Percentiles rank a stretch among this genome's conserved stretches.
phyloP scores from a whole-genome alignment of 2,113 vertebrate genomes.

The Bubalus kerabau region DNA sequence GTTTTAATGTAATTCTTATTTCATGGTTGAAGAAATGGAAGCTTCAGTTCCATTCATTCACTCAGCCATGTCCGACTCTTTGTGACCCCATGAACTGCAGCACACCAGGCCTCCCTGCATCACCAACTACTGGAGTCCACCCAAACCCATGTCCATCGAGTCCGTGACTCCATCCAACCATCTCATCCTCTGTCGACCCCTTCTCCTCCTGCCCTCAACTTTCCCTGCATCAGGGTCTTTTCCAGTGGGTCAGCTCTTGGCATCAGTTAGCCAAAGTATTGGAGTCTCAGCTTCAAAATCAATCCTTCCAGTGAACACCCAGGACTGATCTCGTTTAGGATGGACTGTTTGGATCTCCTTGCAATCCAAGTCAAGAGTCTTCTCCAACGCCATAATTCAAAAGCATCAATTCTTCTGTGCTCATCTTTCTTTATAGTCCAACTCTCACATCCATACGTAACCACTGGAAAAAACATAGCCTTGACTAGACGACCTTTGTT shows the following conservation, averaged over 20 bases:
- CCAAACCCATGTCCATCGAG: background rate
- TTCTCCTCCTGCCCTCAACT: background rate
- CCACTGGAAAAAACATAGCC: background rate
- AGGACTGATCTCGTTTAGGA: background rate
- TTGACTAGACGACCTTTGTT: fast-evolving
- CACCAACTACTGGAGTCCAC: background rate
- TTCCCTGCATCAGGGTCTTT: background rate
- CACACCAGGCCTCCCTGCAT: fast-evolving
- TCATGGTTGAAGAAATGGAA: background rate
- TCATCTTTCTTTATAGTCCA: background rate
- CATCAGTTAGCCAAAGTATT: background rate
- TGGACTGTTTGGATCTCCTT: background rate
- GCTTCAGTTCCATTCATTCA: background rate
- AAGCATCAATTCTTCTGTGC: background rate
- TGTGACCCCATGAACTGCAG: fast-evolving
- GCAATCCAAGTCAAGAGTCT: background rate
- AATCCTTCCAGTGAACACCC: background rate
- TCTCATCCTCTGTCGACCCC: background rate
- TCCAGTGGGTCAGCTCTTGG: background rate
- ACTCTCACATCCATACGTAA: background rate
- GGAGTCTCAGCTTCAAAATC: background rate
- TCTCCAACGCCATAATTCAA: background rate
- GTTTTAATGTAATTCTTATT: background rate
- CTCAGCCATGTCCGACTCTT: fast-evolving
- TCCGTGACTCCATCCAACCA: fast-evolving